phyloP scores from a whole-genome alignment of 2,113 vertebrate species.

The Microtus pennsylvanicus region DNA sequence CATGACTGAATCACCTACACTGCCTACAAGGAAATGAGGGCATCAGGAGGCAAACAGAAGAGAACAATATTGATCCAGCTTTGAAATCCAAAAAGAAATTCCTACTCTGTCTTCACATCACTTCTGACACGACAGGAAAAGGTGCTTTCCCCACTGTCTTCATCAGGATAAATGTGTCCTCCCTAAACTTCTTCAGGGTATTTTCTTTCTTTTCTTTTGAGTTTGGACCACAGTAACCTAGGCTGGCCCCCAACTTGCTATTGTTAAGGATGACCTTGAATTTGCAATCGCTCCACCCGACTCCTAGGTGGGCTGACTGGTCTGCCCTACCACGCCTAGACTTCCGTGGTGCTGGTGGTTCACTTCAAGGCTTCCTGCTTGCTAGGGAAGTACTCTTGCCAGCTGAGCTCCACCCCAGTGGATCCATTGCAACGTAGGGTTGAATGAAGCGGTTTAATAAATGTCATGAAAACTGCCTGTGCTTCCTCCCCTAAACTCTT shows the following conservation, averaged over 20 bases:
- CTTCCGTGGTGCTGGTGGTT: neutral
- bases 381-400: neutral
- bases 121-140: neutral
- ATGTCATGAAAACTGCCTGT: neutral
- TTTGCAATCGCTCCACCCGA: no score
- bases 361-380: neutral
- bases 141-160: neutral
- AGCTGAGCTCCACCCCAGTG: neutral
- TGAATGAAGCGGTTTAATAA: constrained; percentile 27
- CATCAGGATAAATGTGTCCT: neutral
- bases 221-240: no score
- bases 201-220: neutral
- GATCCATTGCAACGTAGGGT: neutral
- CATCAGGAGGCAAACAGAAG: neutral
- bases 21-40: neutral
- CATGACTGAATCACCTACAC: neutral
- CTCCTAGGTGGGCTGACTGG: no score
- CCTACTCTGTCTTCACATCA: constrained; percentile 12
- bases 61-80: neutral
- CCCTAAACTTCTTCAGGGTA: neutral
- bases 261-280: neutral
- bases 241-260: neutral
- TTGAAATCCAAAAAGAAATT: neutral
- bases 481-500: neutral
- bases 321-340: neutral